Evolutionary conservation across 2,797 vertebrate species (phyloP).

Genomic region (Trematomus bernacchii): DNA sequence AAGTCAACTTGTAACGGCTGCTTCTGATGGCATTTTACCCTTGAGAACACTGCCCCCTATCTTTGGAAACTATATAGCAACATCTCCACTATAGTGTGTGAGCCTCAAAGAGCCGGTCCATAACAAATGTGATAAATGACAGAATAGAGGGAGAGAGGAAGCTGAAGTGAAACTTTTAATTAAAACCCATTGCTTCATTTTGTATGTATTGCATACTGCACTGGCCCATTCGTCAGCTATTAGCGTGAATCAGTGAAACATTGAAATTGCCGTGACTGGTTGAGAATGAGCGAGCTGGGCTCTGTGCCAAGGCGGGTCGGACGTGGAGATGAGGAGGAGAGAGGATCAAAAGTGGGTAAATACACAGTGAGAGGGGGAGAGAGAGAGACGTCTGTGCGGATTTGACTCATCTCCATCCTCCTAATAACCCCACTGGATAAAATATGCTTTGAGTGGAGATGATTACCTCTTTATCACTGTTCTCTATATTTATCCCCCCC

Average conservation of each 20-base stretch:
- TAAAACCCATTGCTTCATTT: slow-evolving; percentile 68
- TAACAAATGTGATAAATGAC: slow-evolving; percentile 43
- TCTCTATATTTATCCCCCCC: slow-evolving; percentile 70
- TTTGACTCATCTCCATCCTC: slow-evolving; percentile 72
- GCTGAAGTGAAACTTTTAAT: slow-evolving; percentile 65
- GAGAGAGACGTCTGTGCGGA: slow-evolving; percentile 50
- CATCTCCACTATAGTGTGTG: not conserved
- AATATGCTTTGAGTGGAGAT: slow-evolving; percentile 77
- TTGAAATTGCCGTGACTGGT: slow-evolving; percentile 56
- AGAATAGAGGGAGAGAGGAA: slow-evolving; percentile 6
- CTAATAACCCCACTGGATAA: slow-evolving; percentile 77
- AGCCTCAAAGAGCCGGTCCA: slow-evolving; percentile 7
- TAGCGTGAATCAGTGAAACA: slow-evolving; percentile 76
- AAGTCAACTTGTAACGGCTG: slow-evolving; percentile 4
- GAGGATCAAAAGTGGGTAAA: slow-evolving; percentile 62
- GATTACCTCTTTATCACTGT: slow-evolving; percentile 78
- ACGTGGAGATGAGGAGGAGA: slow-evolving; percentile 51
- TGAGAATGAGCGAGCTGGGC: slow-evolving; percentile 65
- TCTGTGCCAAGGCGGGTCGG: slow-evolving; percentile 55
- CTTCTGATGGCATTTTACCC: slow-evolving; percentile 52
- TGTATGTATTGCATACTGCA: slow-evolving; percentile 48
- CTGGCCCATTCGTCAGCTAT: slow-evolving; percentile 72
- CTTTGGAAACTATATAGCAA: slow-evolving; percentile 47
- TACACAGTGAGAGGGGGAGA: slow-evolving; percentile 34
- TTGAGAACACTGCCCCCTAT: slow-evolving; percentile 87